These are phyloP conservation scores for Latrodectus elegans DNA, from an alignment of 2,888 invertebrate species.

Conservation along the genomic window DNA sequence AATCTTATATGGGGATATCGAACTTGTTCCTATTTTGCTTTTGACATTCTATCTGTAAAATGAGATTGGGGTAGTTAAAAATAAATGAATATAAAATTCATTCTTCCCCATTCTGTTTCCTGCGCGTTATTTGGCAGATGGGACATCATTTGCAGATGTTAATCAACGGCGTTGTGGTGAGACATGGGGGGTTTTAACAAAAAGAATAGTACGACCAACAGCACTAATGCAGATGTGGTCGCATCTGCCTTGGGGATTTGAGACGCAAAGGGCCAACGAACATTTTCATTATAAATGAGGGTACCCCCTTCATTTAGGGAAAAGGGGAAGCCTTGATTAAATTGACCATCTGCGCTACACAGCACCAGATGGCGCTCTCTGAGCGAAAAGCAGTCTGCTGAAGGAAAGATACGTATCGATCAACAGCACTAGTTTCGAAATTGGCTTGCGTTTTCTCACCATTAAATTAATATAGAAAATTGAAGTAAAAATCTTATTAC, in stretches of 20 bases:
- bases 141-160: slow-evolving; percentile 39
- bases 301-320: neutral
- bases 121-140: slow-evolving; percentile 14
- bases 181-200: slow-evolving; percentile 14
- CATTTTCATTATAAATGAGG: slow-evolving; percentile 47
- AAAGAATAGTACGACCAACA: slow-evolving; percentile 1
- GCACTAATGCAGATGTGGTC: slow-evolving; percentile 41
- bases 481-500: no score
- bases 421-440: slow-evolving; percentile 12
- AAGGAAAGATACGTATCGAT: slow-evolving; percentile 9
- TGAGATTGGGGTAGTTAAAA: no score
- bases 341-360: slow-evolving; percentile 56
- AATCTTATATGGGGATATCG: no score
- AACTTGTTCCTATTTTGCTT: no score
- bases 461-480: no score
- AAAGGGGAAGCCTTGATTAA: slow-evolving; percentile 53
- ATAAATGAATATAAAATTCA: no score
- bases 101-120: neutral
- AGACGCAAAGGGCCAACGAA: slow-evolving; percentile 36
- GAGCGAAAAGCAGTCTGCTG: slow-evolving; percentile 10
- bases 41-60: no score
- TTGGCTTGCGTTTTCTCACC: neutral
- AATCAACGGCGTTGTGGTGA: slow-evolving; percentile 32
- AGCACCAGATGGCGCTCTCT: slow-evolving; percentile 59
- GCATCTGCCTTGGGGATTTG: slow-evolving; percentile 50